Conservation (phyloP, 2,113 vertebrate species). For the Athene noctua region DNA sequence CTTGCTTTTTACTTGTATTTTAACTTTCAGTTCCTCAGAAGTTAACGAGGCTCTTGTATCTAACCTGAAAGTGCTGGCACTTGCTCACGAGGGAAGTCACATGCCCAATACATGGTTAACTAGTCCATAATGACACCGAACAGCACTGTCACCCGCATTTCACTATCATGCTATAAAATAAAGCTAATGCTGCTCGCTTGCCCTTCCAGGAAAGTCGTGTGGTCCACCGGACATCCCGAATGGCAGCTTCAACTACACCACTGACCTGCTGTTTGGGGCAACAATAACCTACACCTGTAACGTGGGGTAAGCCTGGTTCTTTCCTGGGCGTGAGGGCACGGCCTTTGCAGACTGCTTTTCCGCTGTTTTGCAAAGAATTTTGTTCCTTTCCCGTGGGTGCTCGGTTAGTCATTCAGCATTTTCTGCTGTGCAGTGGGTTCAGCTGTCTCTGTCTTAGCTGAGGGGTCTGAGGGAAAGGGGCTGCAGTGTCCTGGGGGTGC, state of each 20-base stretch:
- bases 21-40: not conserved
- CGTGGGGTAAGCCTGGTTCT: rapidly evolving
- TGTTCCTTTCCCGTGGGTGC: not conserved
- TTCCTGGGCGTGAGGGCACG: rapidly evolving
- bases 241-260: rapidly evolving
- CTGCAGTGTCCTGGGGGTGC: not conserved
- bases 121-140: not conserved
- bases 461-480: not conserved
- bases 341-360: not conserved
- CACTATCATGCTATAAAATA: rapidly evolving
- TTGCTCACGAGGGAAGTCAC: not conserved
- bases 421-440: not conserved
- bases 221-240: rapidly evolving
- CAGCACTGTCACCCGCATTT: not conserved
- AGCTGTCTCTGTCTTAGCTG: rapidly evolving
- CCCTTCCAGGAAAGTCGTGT: not conserved
- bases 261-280: not conserved
- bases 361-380: not conserved
- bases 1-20: not conserved
- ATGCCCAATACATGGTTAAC: rapidly evolving
- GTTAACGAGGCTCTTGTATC: not conserved
- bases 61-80: not conserved
- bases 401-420: rapidly evolving
- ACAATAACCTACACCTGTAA: not conserved
- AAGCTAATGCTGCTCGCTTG: not conserved